Percentiles rank a stretch among this genome's conserved stretches.
Conservation (phyloP, 2,797 vertebrate species). For the Pelobates cultripes region DNA sequence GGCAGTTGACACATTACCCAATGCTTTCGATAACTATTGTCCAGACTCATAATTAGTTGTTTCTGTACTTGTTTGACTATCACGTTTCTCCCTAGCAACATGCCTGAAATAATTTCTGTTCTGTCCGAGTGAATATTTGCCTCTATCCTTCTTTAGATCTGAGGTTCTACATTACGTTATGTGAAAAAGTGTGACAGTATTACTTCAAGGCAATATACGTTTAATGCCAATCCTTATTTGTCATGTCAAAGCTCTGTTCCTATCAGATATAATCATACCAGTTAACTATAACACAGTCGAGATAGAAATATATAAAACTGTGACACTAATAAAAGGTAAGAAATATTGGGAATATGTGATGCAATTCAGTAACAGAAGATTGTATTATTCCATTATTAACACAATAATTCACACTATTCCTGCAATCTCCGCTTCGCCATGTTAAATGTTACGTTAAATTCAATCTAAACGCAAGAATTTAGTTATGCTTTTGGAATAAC, state of each 20-base stretch:
- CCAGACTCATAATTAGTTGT: neutral
- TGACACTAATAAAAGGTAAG: conserved; percentile 40
- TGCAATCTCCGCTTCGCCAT: neutral
- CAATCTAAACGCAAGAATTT: neutral
- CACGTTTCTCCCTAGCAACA: neutral
- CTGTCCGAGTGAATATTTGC: neutral
- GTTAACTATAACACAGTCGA: neutral
- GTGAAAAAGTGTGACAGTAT: neutral
- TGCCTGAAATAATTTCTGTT: neutral
- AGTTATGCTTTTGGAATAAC: neutral
- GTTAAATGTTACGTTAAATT: neutral
- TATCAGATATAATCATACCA: neutral
- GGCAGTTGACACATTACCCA: too few species aligned
- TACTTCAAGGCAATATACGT: neutral
- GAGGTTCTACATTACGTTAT: neutral
- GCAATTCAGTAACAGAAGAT: conserved; percentile 7
- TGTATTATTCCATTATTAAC: conserved; percentile 20
- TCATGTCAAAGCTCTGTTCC: neutral
- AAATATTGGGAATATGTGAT: neutral
- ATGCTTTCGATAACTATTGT: too few species aligned
- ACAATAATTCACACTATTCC: neutral
- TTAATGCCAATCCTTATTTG: neutral
- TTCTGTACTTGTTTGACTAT: neutral
- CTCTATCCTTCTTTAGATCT: neutral
- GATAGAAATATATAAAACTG: conserved; percentile 7